Evolutionary conservation across 2,113 vertebrate genomes (phyloP).

Genomic region (Nymphicus hollandicus): DNA sequence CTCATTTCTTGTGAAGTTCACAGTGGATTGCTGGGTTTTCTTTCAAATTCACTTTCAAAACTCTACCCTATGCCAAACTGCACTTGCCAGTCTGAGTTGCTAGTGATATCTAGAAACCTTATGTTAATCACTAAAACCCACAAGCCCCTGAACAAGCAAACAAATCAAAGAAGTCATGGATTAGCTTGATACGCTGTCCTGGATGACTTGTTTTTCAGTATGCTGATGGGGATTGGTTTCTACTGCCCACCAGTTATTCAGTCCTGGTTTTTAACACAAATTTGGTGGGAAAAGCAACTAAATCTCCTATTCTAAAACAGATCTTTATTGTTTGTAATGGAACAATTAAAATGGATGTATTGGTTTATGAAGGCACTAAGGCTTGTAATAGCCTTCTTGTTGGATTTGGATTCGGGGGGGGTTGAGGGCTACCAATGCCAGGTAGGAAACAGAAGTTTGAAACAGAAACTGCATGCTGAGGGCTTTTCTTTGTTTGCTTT

Average conservation of each 20-base stretch:
- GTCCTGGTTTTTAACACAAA: conserved; percentile 49
- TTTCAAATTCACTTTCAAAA: neutral
- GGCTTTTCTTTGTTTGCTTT: neutral
- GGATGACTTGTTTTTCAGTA: conserved; percentile 58
- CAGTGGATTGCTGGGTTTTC: neutral
- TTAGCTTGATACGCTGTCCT: conserved; percentile 49
- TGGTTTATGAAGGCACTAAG: conserved; percentile 40
- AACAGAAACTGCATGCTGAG: neutral
- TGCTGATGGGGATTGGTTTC: conserved; percentile 30
- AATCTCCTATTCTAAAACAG: neutral
- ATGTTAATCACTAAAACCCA: conserved; percentile 30
- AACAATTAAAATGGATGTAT: conserved; percentile 52
- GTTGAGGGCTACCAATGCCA: neutral
- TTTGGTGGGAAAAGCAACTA: conserved; percentile 22
- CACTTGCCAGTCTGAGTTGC: neutral
- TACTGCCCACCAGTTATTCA: conserved; percentile 37
- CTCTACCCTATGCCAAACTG: neutral
- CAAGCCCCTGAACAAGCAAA: conserved; percentile 20
- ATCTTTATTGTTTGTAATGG: conserved; percentile 11
- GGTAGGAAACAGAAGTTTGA: neutral
- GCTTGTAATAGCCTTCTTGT: conserved; percentile 5
- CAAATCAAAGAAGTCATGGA: conserved; percentile 27
- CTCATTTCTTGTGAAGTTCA: neutral
- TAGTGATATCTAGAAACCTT: neutral
- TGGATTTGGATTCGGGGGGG: neutral